phyloP scores from a whole-genome alignment of 1,140 invertebrate species.

The Zaprionus nigranus region DNA sequence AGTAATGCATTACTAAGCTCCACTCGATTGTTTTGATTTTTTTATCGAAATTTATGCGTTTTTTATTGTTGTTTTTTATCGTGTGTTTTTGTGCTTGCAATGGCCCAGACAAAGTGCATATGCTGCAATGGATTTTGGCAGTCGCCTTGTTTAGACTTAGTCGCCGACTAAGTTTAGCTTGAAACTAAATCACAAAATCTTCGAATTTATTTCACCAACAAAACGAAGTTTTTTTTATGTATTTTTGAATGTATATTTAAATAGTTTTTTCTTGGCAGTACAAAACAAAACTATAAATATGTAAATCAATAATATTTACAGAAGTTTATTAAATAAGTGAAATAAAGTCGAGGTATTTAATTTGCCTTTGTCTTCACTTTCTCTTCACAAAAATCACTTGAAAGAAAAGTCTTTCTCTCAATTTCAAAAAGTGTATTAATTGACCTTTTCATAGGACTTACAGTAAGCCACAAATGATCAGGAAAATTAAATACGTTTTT shows the following conservation, averaged over 20 bases:
- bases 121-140: slow-evolving; percentile 13
- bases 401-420: not conserved
- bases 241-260: not conserved
- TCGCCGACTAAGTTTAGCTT: slow-evolving; percentile 12
- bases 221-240: not conserved
- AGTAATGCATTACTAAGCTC: not conserved
- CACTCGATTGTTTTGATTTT: slow-evolving; percentile 9
- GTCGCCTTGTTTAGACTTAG: slow-evolving; percentile 18
- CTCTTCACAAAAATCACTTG: not conserved
- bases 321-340: not conserved
- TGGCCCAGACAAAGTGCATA: slow-evolving; percentile 28
- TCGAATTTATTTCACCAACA: slow-evolving; percentile 15
- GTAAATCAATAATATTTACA: not conserved
- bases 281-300: not conserved
- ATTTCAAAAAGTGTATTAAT: slow-evolving; percentile 8
- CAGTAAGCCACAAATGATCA: not conserved
- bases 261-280: not conserved
- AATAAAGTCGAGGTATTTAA: not conserved
- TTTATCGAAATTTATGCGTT: slow-evolving; percentile 15
- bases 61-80: slow-evolving; percentile 23
- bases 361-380: not conserved
- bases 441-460: slow-evolving; percentile 5
- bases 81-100: not conserved
- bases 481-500: not conserved
- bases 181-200: slow-evolving; percentile 31